Percentiles rank a stretch among this genome's conserved stretches.
Evolutionary conservation across 2,113 vertebrate genomes (phyloP).

Genomic region (Pithys albifrons): DNA sequence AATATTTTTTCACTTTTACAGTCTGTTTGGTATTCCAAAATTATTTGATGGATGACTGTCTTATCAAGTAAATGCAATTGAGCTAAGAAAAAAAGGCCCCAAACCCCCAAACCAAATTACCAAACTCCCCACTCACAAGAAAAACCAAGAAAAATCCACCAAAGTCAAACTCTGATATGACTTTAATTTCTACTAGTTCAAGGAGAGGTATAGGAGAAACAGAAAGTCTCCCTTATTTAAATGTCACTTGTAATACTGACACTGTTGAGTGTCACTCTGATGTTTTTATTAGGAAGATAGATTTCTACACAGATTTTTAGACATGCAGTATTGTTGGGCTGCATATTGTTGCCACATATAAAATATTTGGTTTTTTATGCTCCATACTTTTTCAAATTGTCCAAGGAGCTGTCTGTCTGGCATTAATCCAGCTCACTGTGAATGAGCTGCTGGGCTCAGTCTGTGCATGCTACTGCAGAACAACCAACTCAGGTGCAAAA

Average conservation of each 20-base stretch:
- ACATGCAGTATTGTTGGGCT: not conserved
- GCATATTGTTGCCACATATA: not conserved
- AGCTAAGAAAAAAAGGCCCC: not conserved
- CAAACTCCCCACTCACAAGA: fast-evolving
- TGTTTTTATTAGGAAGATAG: not conserved
- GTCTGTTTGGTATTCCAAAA: not conserved
- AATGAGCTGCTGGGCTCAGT: not conserved
- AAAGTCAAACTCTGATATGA: not conserved
- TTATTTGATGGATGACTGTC: not conserved
- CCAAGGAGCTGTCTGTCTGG: not conserved
- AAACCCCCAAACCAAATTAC: not conserved
- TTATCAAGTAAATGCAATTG: not conserved
- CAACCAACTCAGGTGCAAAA: not conserved
- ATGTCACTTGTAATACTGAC: not conserved
- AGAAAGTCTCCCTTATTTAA: not conserved
- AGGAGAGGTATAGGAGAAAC: not conserved
- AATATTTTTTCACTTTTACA: not conserved
- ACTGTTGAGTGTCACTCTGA: not conserved
- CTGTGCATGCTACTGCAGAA: not conserved
- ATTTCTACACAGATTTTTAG: not conserved
- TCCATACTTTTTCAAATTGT: not conserved
- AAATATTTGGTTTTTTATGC: not conserved
- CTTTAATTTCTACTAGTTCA: not conserved
- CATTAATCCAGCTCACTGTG: not conserved
- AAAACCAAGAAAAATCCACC: not conserved